These are phyloP conservation scores for Anthoptus insignis DNA, from an alignment of 2,888 invertebrate genomes.

Conservation along the genomic window DNA sequence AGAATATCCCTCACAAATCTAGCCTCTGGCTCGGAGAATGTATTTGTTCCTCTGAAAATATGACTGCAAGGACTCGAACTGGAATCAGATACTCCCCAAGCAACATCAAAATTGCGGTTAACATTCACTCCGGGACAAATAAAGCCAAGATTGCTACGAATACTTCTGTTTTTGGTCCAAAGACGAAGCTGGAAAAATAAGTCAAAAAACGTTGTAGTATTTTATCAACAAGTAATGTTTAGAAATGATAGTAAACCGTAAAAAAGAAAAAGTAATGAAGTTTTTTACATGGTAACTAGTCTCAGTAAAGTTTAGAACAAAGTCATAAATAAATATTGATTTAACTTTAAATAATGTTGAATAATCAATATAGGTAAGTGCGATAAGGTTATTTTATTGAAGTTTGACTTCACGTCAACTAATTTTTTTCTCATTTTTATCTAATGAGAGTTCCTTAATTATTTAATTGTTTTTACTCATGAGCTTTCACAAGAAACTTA, in stretches of 20 bases:
- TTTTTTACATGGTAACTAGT: too few relatives aligned
- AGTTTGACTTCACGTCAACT: too few relatives aligned
- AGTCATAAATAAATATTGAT: too few relatives aligned
- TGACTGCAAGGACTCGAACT: constrained; percentile 88
- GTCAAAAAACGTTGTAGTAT: too few relatives aligned
- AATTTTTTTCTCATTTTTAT: too few relatives aligned
- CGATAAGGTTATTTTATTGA: too few relatives aligned
- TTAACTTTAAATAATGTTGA: too few relatives aligned
- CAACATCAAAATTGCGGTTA: constrained; percentile 92
- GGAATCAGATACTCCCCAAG: constrained; percentile 89
- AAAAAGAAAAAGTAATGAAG: too few relatives aligned
- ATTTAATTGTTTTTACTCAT: not conserved
- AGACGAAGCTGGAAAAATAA: constrained; percentile 84
- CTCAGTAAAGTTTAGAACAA: too few relatives aligned
- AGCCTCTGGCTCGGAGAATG: constrained; percentile 91
- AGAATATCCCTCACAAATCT: constrained; percentile 85
- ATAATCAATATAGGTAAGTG: too few relatives aligned
- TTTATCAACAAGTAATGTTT: not conserved
- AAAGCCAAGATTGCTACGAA: constrained; percentile 60
- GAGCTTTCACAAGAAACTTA: constrained; percentile 64
- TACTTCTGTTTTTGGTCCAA: constrained; percentile 90
- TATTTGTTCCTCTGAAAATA: constrained; percentile 86
- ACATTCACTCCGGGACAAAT: constrained; percentile 90
- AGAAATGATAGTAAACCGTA: too few relatives aligned
- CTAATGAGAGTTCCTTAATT: not conserved